These are phyloP conservation scores for Halesus radiatus DNA, from an alignment of 1,140 invertebrate species.

Conservation along the genomic window DNA sequence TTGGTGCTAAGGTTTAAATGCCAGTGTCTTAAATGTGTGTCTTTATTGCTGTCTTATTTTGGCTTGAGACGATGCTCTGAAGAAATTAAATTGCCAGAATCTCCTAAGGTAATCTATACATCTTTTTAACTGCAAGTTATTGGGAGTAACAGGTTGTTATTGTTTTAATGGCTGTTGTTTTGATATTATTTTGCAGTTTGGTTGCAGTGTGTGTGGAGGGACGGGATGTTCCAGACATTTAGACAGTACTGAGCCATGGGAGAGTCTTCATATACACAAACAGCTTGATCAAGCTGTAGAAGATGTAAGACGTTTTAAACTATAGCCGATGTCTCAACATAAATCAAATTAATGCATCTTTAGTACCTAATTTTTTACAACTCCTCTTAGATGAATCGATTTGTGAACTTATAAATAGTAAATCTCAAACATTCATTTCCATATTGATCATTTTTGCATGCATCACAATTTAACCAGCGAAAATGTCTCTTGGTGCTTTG, in stretches of 20 bases:
- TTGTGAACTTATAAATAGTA: no score
- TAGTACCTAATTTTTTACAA: no score
- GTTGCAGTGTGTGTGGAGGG: constrained; percentile 60
- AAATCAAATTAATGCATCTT: no score
- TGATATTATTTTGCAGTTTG: constrained; percentile 18
- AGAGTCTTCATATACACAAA: constrained; percentile 73
- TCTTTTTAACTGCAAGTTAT: background rate
- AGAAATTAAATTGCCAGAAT: constrained; percentile 25
- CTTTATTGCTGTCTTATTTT: constrained; percentile 32
- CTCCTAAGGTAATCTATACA: constrained; percentile 37
- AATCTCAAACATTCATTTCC: no score
- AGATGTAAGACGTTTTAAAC: constrained; percentile 70
- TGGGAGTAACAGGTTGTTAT: no score
- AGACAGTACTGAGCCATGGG: constrained; percentile 74
- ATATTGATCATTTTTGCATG: no score
- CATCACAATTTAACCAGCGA: no score
- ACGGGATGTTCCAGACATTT: constrained; percentile 70
- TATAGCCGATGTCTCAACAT: no score
- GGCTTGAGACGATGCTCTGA: constrained; percentile 5
- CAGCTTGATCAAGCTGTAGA: constrained; percentile 78
- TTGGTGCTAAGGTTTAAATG: constrained; percentile 51
- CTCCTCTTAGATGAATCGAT: no score
- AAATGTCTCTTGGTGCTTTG: no score
- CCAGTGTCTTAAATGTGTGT: constrained; percentile 25
- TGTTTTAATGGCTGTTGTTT: no score